Evolutionary conservation across 2,113 vertebrate species (phyloP).

Genomic region (Neotoma lepida): DNA sequence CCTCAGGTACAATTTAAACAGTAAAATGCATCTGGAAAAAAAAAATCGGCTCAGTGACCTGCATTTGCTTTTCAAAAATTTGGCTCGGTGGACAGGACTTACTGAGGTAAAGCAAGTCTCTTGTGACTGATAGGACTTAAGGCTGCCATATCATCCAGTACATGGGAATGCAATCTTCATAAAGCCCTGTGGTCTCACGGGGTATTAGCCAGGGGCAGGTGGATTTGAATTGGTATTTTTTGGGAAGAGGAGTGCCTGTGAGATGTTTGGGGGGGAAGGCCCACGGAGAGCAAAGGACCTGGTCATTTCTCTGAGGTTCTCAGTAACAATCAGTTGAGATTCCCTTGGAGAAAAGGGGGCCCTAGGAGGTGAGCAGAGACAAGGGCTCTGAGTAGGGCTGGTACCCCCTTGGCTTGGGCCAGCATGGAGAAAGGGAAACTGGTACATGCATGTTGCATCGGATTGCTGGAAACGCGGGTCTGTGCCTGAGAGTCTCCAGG

Average conservation of each 20-base stretch:
- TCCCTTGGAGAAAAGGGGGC: slow-evolving; percentile 57
- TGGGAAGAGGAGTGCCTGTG: background rate
- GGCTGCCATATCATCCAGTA: background rate
- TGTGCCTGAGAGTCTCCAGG: slow-evolving; percentile 66
- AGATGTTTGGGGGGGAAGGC: background rate
- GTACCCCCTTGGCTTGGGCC: background rate
- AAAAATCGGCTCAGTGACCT: background rate
- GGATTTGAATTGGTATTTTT: slow-evolving; percentile 8
- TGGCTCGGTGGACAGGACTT: background rate
- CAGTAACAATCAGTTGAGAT: background rate
- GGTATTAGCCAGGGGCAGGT: background rate
- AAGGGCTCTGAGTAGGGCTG: slow-evolving; percentile 35
- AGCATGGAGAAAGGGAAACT: background rate
- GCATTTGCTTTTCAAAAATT: background rate
- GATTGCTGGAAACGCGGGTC: slow-evolving; percentile 47
- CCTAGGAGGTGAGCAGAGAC: slow-evolving; percentile 51
- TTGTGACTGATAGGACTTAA: background rate
- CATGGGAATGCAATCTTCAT: background rate
- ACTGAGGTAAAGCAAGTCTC: background rate
- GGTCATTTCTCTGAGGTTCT: background rate
- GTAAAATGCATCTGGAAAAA: background rate
- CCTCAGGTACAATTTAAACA: background rate
- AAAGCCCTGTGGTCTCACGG: background rate
- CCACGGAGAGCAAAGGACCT: background rate
- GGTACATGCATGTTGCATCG: background rate